phyloP scores from a whole-genome alignment of 2,113 vertebrate genomes.

The Ramphastos sulfuratus region DNA sequence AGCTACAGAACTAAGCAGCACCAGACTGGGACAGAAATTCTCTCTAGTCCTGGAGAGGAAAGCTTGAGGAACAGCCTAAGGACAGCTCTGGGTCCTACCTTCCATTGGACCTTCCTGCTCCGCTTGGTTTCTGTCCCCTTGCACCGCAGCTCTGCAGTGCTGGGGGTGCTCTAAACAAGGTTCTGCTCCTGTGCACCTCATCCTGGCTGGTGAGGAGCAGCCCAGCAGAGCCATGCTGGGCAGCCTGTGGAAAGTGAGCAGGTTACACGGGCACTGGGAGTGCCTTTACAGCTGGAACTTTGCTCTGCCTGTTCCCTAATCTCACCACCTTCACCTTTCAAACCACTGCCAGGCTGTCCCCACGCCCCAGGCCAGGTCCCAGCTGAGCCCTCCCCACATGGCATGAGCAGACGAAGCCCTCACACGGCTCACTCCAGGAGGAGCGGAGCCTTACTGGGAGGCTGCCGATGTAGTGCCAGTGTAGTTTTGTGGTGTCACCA shows the following conservation, averaged over 20 bases:
- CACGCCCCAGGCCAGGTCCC: too few relatives aligned
- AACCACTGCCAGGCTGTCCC: background rate
- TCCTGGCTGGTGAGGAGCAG: too few relatives aligned
- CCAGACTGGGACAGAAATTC: background rate
- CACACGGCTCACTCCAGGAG: background rate
- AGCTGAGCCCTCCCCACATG: accelerated
- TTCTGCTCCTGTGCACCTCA: background rate
- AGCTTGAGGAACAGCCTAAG: background rate
- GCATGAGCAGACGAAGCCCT: background rate
- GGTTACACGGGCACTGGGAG: background rate
- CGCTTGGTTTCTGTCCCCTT: background rate
- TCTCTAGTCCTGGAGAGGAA: background rate
- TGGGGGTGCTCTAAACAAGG: background rate
- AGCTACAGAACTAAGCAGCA: background rate
- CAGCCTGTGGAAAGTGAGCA: background rate
- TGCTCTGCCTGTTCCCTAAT: background rate
- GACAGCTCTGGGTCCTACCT: background rate
- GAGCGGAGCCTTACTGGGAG: background rate
- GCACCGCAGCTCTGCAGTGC: background rate
- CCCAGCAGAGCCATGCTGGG: background rate
- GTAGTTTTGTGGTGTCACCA: slow-evolving; percentile 46
- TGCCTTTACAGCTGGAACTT: background rate
- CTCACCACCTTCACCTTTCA: background rate
- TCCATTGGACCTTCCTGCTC: background rate
- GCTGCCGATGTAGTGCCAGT: background rate